Base-by-base conservation (phyloP, 1,140 invertebrate species). In the Augochlora pura region DNA sequence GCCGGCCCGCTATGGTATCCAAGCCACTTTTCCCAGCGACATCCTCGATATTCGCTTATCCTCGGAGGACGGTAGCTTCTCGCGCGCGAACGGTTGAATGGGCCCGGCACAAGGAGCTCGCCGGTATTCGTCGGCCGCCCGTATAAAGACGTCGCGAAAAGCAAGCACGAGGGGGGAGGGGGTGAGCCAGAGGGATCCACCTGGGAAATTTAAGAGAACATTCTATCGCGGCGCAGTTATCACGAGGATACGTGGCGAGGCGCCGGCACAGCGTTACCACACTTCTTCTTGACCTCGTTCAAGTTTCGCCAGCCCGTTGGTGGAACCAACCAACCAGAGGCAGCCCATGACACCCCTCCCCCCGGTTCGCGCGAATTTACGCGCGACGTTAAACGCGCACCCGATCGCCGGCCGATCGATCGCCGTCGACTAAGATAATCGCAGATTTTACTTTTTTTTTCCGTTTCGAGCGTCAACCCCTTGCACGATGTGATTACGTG, bases 121-220 rank as follows among this genome's bases (percentile, higher is more conserved):
- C 32, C 71, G 66, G 65, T 81, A 79, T 84, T 85, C 77, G 79
- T 57, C 39, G 78, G 72, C 69, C 54, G 85, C 75, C 75, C 76
- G 83, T 86, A 86, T 85, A 85, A 85, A 86, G 84, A 86, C 77
- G 85, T 86, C 77, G 75, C 83, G 83, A 85, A 86, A n/a, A 72
- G 83, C 79, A 76, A 86, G 84, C 71, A 78, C 80, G 66, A 10
- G 65, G n/a, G n/a, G n/a, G n/a, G n/a, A n/a, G n/a, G n/a, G n/a
- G n/a, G n/a, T n/a, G n/a, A n/a, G 62, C 73, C 54, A 7, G 73
- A n/a, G 84, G 73, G 84, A 86, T 86, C 77, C 85, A 86, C 85
- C 74, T 83, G 85, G 85, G 85, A 86, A 86, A 86, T 86, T 86
- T 86, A 86, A 86, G 81, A 86, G 85, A 86, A 86, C 84, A 81